Percentiles rank a stretch among this genome's conserved stretches.
These are phyloP conservation scores for Drosophila murphyi DNA, from an alignment of 1,140 invertebrate species.

Conservation along the genomic window DNA sequence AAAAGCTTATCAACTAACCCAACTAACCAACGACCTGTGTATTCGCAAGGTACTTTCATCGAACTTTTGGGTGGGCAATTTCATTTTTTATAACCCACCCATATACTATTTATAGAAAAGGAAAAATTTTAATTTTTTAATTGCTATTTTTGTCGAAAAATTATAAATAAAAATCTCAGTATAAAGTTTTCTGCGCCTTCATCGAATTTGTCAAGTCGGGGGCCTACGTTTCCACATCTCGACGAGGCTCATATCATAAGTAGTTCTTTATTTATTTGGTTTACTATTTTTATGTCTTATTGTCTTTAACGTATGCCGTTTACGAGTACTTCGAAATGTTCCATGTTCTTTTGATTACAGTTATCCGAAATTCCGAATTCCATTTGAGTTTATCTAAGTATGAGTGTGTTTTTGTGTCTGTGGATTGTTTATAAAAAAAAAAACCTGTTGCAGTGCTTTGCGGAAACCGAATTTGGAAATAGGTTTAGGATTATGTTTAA, in stretches of 20 bases:
- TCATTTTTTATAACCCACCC: neutral
- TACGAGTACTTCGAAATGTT: slow-evolving; percentile 55
- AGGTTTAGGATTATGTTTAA: slow-evolving; percentile 13
- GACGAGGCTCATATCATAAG: slow-evolving; percentile 59
- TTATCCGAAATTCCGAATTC: slow-evolving; percentile 39
- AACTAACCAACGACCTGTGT: slow-evolving; percentile 40
- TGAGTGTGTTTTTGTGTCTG: neutral
- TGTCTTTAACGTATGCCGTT: slow-evolving; percentile 72
- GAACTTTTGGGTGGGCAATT: slow-evolving; percentile 4
- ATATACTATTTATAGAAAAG: slow-evolving; percentile 8
- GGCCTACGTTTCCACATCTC: slow-evolving; percentile 45
- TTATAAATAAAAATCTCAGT: slow-evolving; percentile 23
- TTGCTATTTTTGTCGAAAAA: neutral
- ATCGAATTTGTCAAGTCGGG: slow-evolving; percentile 35
- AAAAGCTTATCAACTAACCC: slow-evolving; percentile 18
- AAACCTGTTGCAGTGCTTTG: slow-evolving; percentile 44
- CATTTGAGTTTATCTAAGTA: neutral
- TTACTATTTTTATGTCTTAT: slow-evolving; percentile 62
- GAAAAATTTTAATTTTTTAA: neutral
- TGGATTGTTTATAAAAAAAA: slow-evolving; percentile 3
- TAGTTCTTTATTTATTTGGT: slow-evolving; percentile 50
- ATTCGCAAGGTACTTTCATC: slow-evolving; percentile 45
- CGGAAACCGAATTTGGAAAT: slow-evolving; percentile 64
- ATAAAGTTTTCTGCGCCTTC: slow-evolving; percentile 36
- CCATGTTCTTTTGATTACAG: slow-evolving; percentile 55